phyloP scores from a whole-genome alignment of 37 sponge, comb jelly and placozoan genomes.

The Eunapius fragilis region DNA sequence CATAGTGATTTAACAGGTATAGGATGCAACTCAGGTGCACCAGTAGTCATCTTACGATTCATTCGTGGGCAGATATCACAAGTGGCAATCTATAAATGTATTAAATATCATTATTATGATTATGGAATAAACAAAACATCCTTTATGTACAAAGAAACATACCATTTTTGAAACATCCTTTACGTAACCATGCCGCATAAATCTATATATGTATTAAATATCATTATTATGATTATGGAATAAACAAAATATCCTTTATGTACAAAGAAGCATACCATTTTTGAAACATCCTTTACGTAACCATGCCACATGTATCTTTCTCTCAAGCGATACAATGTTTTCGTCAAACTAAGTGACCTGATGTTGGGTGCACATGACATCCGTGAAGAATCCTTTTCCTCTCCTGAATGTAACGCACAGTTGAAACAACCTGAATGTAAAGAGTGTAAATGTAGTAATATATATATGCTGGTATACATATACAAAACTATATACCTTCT shows the following conservation, averaged over 20 bases:
- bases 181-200: neutral
- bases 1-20: constrained; percentile 56
- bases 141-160: neutral
- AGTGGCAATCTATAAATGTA: constrained; percentile 27
- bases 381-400: neutral
- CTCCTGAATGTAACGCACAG: neutral
- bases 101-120: no score
- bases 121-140: no score
- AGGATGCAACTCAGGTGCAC: constrained; percentile 52
- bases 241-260: no score
- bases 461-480: neutral
- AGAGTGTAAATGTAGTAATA: neutral
- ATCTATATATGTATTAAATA: neutral
- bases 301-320: neutral
- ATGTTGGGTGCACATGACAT: neutral
- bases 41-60: constrained; percentile 57
- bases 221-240: no score
- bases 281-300: neutral
- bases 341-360: neutral
- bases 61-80: constrained; percentile 70
- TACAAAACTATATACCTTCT: no score
- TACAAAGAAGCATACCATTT: neutral
- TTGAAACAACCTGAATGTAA: neutral
- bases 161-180: constrained; percentile 3
- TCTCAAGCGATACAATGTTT: neutral